A percentile compares a stretch with the other conserved stretches of the same genome.
phyloP scores from a whole-genome alignment of 2,113 vertebrate genomes.

The Rhadina sibilatrix region DNA sequence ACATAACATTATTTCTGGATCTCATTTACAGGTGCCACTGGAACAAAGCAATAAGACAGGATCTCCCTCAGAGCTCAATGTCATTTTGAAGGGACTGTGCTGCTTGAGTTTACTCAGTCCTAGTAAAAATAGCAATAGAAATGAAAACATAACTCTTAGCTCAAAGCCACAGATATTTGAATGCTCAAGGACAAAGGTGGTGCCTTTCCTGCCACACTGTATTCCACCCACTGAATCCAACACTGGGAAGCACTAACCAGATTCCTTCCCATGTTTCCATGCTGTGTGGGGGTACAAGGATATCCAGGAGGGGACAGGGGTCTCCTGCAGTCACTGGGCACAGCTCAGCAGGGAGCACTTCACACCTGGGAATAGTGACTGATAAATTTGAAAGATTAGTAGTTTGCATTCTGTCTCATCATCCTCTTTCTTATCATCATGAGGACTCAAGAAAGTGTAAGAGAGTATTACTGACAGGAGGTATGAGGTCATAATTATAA shows the following conservation, averaged over 20 bases:
- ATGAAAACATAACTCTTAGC: neutral
- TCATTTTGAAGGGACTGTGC: neutral
- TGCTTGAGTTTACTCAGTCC: neutral
- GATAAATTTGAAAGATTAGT: neutral
- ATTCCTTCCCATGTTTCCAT: neutral
- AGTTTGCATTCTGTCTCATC: neutral
- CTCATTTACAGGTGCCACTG: neutral
- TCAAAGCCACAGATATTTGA: neutral
- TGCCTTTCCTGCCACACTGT: neutral
- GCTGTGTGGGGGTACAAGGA: neutral
- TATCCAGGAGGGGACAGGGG: neutral
- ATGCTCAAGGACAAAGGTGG: neutral
- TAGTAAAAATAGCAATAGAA: neutral
- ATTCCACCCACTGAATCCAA: neutral
- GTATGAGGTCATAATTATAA: slow-evolving; percentile 43
- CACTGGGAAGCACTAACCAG: neutral
- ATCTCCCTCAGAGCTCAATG: neutral
- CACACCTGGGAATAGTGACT: neutral
- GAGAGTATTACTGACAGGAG: neutral
- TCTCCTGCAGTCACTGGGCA: neutral
- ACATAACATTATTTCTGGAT: neutral
- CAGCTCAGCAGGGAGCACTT: neutral
- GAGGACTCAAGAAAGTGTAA: neutral
- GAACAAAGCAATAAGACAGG: neutral
- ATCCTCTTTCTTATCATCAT: neutral